Percentiles rank a stretch among this genome's conserved stretches.
Evolutionary conservation across 2,888 invertebrate species (phyloP).

Genomic region (Acanthoscelides obtectus): DNA sequence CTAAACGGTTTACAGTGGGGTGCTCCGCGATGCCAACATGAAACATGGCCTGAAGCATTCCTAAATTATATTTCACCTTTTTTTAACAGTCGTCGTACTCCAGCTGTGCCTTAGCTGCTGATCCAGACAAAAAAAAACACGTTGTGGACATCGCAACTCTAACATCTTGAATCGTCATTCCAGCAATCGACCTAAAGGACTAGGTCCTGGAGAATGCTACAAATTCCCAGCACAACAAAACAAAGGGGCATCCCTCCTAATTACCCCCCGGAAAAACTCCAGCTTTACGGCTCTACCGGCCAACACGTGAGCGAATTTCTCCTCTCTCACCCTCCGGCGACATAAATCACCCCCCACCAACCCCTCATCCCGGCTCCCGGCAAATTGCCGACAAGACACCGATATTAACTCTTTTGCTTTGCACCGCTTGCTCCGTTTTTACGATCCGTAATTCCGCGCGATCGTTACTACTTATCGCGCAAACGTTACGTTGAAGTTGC

Average conservation of each 20-base stretch:
- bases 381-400: constrained; percentile 41
- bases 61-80: too few species aligned
- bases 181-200: too few species aligned
- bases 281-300: not conserved
- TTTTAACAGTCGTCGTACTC: too few species aligned
- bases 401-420: constrained; percentile 34
- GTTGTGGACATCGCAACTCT: too few species aligned
- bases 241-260: not conserved
- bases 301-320: not conserved
- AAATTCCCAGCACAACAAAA: not conserved
- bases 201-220: not conserved
- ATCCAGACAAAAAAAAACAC: too few species aligned
- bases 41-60: too few species aligned
- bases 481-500: not conserved
- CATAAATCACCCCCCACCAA: not conserved
- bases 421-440: constrained; percentile 16
- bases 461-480: not conserved
- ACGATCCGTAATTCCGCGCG: constrained; percentile 19
- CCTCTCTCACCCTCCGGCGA: not conserved
- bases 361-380: constrained; percentile 9
- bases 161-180: too few species aligned
- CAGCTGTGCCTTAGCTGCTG: too few species aligned
- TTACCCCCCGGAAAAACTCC: not conserved
- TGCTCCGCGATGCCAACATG: too few species aligned
- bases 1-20: too few species aligned